Conservation (phyloP, 2,797 vertebrate species). For the Rhabdophis nuchalis region DNA sequence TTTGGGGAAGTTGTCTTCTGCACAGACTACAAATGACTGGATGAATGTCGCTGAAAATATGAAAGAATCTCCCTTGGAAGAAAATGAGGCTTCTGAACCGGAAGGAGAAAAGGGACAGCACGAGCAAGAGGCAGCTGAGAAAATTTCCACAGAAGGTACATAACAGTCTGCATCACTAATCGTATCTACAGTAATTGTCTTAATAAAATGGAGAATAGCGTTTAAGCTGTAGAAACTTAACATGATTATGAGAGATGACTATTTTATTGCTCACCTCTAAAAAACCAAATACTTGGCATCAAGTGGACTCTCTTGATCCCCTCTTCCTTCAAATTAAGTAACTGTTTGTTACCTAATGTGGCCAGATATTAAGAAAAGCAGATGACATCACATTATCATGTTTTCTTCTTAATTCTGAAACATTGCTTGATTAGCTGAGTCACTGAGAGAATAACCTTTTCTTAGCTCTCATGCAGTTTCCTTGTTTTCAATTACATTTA, state of each 20-base stretch:
- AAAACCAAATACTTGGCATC: not conserved
- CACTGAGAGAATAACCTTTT: not conserved
- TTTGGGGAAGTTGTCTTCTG: conserved; percentile 28
- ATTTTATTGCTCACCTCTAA: not conserved
- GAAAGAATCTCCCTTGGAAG: conserved; percentile 52
- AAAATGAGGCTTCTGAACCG: conserved; percentile 70
- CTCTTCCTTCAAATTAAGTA: not conserved
- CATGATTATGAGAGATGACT: not conserved
- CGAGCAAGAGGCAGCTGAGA: conserved; percentile 49
- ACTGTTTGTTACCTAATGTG: not conserved
- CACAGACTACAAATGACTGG: conserved; percentile 55
- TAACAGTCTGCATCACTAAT: not conserved
- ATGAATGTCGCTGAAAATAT: conserved; percentile 61
- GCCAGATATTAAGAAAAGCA: not conserved
- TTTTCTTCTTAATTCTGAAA: not conserved
- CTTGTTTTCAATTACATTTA: not conserved
- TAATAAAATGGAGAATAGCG: not conserved
- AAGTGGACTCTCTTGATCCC: not conserved
- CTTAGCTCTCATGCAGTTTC: not conserved
- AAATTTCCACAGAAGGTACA: conserved; percentile 67
- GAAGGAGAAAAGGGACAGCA: conserved; percentile 75
- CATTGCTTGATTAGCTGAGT: not conserved
- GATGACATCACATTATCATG: not conserved
- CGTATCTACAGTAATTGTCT: not conserved
- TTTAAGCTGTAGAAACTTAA: not conserved